Base-by-base conservation (phyloP, 30 jellyfish, hydroid and myxozoan species). In the Phacellophora camtschatica region DNA sequence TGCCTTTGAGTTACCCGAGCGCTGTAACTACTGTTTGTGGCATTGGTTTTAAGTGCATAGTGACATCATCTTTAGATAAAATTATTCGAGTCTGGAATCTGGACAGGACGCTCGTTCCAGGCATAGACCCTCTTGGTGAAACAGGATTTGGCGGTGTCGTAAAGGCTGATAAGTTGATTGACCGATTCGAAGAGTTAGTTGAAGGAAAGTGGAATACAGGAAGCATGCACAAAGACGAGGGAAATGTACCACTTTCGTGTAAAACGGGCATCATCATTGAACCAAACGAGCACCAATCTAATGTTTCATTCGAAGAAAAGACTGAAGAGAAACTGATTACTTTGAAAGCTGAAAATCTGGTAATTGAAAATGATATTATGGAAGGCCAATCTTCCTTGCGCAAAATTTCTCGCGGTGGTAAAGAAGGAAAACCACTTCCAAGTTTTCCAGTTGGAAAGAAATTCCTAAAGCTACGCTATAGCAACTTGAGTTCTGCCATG, bases 81-180 rank as follows among this genome's bases (percentile, higher is more conserved):
- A 84, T 71, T 1, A 71, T 84, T 43, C 54, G 95, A 11, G 88
- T 84, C 51, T 84, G 95, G 95, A 73, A 84, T 64, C 74, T 82
- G 30, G 94, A 82, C 33, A 51, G 91, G 36, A 82, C 53, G 67
- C 74, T 53, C 66, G 86, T 64, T 19, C 28, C 32, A 39, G 86
- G 29, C 22, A 8, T 65, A 49, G 43, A 46, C 12, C 5, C 72
- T 1, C 10, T 62, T 3, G 59, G 31, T 9, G 36, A 45, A 29
- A 24, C 11, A 8, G 33, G n/a, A 9, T 37, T 15, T 32, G 35
- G 12, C 8, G 62, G 11, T 45, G n/a, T 22, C 25, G 74, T 8
- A 6, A 50, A 35, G 28, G 58, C 35, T 4, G 24, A 28, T 16
- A 37, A 19, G 5, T 56, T 29, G 15, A n/a, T 34, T 16, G 32